phyloP scores from a whole-genome alignment of 1,140 invertebrate genomes.

The Drosophila neocordata region DNA sequence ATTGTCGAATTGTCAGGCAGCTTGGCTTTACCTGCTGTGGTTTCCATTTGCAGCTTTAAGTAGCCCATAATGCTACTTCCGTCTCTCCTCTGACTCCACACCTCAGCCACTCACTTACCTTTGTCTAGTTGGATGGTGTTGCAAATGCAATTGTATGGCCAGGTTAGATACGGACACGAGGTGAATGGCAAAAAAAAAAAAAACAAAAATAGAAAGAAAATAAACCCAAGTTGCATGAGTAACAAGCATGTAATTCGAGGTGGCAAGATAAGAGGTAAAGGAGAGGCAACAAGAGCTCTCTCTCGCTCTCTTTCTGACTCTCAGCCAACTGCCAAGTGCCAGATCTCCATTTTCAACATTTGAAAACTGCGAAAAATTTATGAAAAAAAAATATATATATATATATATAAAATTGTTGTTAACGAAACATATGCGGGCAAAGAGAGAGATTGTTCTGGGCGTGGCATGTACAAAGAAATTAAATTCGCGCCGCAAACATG shows the following conservation, averaged over 20 bases:
- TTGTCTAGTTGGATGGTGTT: slow-evolving; percentile 2
- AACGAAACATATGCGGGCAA: slow-evolving; percentile 43
- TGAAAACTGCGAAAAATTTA: slow-evolving; percentile 42
- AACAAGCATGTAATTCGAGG: slow-evolving; percentile 69
- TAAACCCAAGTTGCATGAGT: slow-evolving; percentile 64
- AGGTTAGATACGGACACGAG: neutral
- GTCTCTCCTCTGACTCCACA: too few relatives aligned
- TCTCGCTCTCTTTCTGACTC: slow-evolving; percentile 10
- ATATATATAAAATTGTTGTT: too few relatives aligned
- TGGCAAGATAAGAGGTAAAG: slow-evolving; percentile 21
- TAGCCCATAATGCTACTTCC: neutral
- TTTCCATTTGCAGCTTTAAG: neutral
- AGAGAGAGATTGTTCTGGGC: slow-evolving; percentile 13
- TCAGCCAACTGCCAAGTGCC: slow-evolving; percentile 36
- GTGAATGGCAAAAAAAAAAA: neutral
- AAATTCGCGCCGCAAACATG: slow-evolving; percentile 34
- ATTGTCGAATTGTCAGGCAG: slow-evolving; percentile 64
- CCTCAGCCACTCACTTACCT: neutral
- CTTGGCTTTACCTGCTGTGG: slow-evolving; percentile 34
- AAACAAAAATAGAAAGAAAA: slow-evolving; percentile 37
- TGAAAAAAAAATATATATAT: slow-evolving; percentile 45
- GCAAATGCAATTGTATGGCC: slow-evolving; percentile 2
- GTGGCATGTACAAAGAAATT: slow-evolving; percentile 38
- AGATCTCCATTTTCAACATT: neutral
- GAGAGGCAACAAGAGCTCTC: neutral